Base-by-base conservation (phyloP, 2,888 invertebrate species). In the Myopa tessellatipennis region DNA sequence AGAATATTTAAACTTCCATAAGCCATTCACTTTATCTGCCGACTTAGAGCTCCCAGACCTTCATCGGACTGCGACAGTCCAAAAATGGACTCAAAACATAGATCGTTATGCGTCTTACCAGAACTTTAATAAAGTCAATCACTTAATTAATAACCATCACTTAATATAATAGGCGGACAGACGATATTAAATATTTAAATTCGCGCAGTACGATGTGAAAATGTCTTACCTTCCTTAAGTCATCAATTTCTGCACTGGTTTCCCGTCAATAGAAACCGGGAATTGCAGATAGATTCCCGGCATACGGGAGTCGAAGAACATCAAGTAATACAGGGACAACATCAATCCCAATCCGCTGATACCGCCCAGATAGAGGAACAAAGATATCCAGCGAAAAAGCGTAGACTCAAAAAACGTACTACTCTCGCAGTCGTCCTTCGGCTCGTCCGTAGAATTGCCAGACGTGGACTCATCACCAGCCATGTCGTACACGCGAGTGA, bases 231-330 rank as follows among this genome's bases (percentile, higher is more conserved):
- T 45, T 45, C 10, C 45, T 45, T 10, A 45, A 1, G 45, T 45
- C 45, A n/a, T 85, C 55, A 86, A 83, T 52, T 84, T 87, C 80
- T 87, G 87, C 76, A 87, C 86, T 14, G 87, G 87, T 16, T 83
- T 81, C 4, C 86, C 85, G 40, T 83, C 82, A 72, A 87, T 83
- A 0, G 88, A 87, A 76, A 88, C 83, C 12, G 88, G 88, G 77
- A 88, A 88, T 79, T 84, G 85, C 40, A 85, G 76, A 81, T 88
- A 85, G 45, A 88, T 88, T 74, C 87, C 88, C 34, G 88, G 89
- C 88, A 88, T 88, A 74, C 83, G 81, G 8, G 88, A 89, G 76
- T 88, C 88, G 72, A 88, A 88, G 79, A 89, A 88, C 34, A 89
- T 76, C 0, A 88, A 82, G 72, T 85, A 89, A 75, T 88, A 88